Evolutionary conservation across 2,888 invertebrate species (phyloP).

Genomic region (Rhimphoctona megacephalus): DNA sequence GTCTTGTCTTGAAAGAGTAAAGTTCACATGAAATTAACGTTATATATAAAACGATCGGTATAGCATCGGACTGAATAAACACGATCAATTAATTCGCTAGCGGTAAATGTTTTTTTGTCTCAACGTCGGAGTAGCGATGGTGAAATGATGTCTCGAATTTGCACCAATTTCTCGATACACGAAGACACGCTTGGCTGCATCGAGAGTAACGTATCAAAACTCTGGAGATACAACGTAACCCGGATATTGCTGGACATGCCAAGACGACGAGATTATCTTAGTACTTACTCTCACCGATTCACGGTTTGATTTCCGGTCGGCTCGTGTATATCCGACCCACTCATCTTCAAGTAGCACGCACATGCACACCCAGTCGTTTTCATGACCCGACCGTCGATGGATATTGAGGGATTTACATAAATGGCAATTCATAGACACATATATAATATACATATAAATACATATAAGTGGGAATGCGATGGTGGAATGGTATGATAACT

Average conservation of each 20-base stretch:
- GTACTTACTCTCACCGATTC: constrained; percentile 8
- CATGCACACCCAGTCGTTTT: constrained; percentile 34
- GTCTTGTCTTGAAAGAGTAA: not conserved
- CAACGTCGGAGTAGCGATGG: not conserved
- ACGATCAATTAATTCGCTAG: not conserved
- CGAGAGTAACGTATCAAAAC: constrained; percentile 2
- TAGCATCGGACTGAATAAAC: not conserved
- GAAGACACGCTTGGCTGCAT: not conserved
- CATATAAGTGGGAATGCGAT: not conserved
- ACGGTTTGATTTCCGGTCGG: constrained; percentile 42
- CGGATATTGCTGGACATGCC: constrained; percentile 55
- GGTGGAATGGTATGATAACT: constrained; percentile 30
- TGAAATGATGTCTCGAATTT: not conserved
- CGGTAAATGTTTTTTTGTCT: not conserved
- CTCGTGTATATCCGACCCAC: constrained; percentile 14
- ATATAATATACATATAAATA: not conserved
- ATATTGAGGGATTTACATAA: constrained; percentile 45
- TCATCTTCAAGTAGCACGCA: constrained; percentile 38
- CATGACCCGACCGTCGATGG: constrained; percentile 25
- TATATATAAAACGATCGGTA: not conserved
- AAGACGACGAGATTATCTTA: constrained; percentile 53
- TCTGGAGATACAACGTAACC: not conserved
- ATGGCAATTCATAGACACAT: constrained; percentile 13
- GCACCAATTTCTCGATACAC: constrained; percentile 1
- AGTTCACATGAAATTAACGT: not conserved